phyloP scores from a whole-genome alignment of 2,113 vertebrate genomes.

The Marmota monax region DNA sequence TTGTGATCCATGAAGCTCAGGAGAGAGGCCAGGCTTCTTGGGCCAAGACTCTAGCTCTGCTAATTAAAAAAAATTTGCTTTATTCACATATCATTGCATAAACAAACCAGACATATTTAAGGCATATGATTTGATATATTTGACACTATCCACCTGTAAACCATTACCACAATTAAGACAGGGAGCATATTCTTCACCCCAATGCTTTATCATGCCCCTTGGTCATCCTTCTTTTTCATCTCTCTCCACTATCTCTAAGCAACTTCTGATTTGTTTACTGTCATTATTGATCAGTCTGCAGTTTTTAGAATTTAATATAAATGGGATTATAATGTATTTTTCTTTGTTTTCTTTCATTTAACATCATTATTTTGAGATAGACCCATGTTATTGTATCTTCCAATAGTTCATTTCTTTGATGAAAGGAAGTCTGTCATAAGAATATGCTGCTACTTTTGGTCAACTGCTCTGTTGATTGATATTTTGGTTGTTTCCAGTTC shows the following conservation, averaged over 20 bases:
- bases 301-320: conserved; percentile 51
- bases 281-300: conserved; percentile 1
- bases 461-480: not conserved
- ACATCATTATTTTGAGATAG: not conserved
- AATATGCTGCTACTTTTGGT: not conserved
- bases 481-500: not conserved
- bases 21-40: not conserved
- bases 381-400: not conserved
- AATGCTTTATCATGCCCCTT: not conserved
- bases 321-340: not conserved
- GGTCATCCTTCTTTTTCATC: not conserved
- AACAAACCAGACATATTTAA: not conserved
- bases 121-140: not conserved
- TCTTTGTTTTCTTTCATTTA: not conserved
- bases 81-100: not conserved
- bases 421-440: not conserved
- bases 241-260: not conserved
- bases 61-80: not conserved
- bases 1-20: not conserved
- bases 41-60: not conserved
- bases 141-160: not conserved
- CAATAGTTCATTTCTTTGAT: not conserved
- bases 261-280: not conserved
- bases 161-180: not conserved
- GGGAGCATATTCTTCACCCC: too few species aligned